Evolutionary conservation across 1,140 invertebrate genomes (phyloP), one percentile per base, ranked within the genome.

Genomic region (Tetragonula clypearis): DNA sequence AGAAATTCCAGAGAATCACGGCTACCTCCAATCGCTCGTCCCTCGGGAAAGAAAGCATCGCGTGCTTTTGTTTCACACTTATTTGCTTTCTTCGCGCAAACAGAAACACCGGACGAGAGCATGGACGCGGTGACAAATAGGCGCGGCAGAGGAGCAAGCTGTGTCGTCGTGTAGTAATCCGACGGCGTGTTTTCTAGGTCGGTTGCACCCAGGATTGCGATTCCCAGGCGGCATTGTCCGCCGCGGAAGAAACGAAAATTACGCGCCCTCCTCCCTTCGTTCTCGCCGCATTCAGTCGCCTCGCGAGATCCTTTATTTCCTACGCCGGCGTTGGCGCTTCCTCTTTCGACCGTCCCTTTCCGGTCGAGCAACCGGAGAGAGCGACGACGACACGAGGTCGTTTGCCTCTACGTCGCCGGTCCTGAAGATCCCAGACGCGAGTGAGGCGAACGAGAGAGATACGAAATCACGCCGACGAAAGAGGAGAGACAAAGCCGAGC

Each of bases 241-340:
- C 49, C 79, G 85, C 77, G 83, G 80, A 86, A 93, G 90, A 88
- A 85, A 85, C 88, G 92, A 92, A 92, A 93, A 93, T 92, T 92
- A 92, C 92, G 79, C 88, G 11, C 72, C 85, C 30, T 58, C 3
- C 21, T 35, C 2, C 19, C 65, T 65, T 14, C 72, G 21, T 23
- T 68, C 35, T 19, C 17, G 19, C 26, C 12, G 23, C 23, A 55
- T 14, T 62, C 65, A n/a, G 30, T 41, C 73, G 26, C 19, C 66
- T 58, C 69, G 76, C 73, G 85, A 89, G 85, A 90, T 89, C 81
- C 85, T 91, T 90, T 90, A 90, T 88, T 90, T 85, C 87, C 87
- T 74, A 41, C 65, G 82, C 71, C 41, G 82, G 41, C 3, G 60
- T 62, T 84, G 75, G 58, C 30, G 80, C 74, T 75, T 84, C 80